phyloP scores from a whole-genome alignment of 1,140 invertebrate species.

The Coenobita brevimanus region DNA sequence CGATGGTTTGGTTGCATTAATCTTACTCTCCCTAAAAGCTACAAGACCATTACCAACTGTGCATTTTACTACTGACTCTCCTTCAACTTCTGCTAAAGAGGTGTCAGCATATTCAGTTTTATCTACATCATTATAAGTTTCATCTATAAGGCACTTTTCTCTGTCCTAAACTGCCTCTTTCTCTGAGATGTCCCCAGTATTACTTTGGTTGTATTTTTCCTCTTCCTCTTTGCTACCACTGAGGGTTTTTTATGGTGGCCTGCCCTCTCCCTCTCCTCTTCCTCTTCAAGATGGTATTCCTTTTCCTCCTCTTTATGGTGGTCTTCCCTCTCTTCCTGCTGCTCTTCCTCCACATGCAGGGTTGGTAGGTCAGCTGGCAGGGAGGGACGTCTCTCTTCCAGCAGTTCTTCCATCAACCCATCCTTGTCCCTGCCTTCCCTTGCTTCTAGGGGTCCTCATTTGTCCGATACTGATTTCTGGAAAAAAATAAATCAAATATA shows the following conservation, averaged over 20 bases:
- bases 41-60: background rate
- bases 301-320: no score
- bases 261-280: no score
- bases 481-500: background rate
- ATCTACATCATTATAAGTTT: background rate
- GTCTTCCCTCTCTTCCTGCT: no score
- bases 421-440: conserved; percentile 3
- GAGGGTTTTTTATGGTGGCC: background rate
- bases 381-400: conserved; percentile 19
- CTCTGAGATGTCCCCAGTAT: background rate
- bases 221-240: background rate
- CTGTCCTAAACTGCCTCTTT: background rate
- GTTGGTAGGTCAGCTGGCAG: background rate
- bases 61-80: background rate
- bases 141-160: no score
- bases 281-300: background rate
- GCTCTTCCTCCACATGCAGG: background rate
- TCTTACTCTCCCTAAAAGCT: background rate
- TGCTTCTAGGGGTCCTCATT: conserved; percentile 9
- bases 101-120: no score
- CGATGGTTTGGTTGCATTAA: background rate
- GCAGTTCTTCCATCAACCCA: background rate
- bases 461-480: conserved; percentile 41
- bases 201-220: background rate
- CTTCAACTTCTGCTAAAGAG: no score